phyloP scores from a whole-genome alignment of 2,888 invertebrate genomes.

The Periphyllus acericola region DNA sequence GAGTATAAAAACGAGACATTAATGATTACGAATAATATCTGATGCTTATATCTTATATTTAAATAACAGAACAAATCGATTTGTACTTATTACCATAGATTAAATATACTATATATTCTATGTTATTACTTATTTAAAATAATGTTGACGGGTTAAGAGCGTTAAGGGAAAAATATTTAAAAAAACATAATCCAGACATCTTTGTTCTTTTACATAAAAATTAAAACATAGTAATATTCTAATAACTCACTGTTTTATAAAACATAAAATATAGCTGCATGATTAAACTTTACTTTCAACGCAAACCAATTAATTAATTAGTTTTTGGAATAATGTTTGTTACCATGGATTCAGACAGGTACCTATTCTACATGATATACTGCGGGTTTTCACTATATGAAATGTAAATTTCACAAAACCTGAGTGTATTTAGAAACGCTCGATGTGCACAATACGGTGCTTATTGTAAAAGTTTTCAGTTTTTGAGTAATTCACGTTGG shows the following conservation, averaged over 20 bases:
- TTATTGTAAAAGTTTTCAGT: not conserved
- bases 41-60: not conserved
- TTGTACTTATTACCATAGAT: too few species aligned
- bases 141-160: not conserved
- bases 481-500: not conserved
- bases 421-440: not conserved
- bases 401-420: not conserved
- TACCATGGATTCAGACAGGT: not conserved
- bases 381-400: not conserved
- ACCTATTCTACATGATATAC: not conserved
- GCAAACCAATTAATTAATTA: not conserved
- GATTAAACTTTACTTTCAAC: not conserved
- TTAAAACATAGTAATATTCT: not conserved
- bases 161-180: not conserved
- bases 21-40: not conserved
- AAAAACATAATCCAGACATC: not conserved
- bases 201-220: not conserved
- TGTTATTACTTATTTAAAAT: too few species aligned
- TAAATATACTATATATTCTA: too few species aligned
- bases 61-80: too few species aligned
- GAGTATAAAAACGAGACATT: too few species aligned
- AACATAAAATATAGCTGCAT: not conserved
- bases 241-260: not conserved
- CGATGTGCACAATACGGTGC: not conserved
- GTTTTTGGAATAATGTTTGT: constrained; percentile 11